phyloP scores from a whole-genome alignment of 1,140 invertebrate species.

The Antheraea mylitta region DNA sequence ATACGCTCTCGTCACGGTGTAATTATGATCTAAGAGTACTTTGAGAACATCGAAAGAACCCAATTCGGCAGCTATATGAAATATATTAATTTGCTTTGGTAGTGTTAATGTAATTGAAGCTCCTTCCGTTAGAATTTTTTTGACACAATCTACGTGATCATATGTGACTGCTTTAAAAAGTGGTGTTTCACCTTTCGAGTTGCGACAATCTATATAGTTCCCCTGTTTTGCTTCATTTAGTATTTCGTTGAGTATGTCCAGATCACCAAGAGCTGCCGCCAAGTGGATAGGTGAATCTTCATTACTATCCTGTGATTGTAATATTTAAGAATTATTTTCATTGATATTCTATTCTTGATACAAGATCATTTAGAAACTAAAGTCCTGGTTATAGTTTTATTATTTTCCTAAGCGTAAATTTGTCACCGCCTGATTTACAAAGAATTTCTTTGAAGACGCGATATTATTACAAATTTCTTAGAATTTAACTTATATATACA shows the following conservation, averaged over 20 bases:
- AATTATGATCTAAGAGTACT: neutral
- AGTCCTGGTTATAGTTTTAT: no score
- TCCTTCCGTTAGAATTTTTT: constrained; percentile 70
- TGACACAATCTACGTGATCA: constrained; percentile 68
- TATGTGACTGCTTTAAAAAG: constrained; percentile 75
- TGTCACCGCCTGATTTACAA: no score
- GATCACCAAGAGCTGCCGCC: constrained; percentile 80
- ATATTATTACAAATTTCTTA: no score
- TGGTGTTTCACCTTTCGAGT: constrained; percentile 75
- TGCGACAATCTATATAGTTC: constrained; percentile 59
- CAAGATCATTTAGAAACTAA: no score
- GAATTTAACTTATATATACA: no score
- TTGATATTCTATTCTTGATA: no score
- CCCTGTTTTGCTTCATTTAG: constrained; percentile 79
- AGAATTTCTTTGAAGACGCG: no score
- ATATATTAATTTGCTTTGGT: constrained; percentile 57
- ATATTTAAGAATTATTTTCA: no score
- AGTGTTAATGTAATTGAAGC: constrained; percentile 65
- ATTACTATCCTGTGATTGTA: constrained; percentile 74
- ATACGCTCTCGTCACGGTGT: constrained; percentile 32
- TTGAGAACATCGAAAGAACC: constrained; percentile 32
- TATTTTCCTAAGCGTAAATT: no score
- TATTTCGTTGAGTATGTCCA: constrained; percentile 82
- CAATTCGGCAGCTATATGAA: constrained; percentile 68
- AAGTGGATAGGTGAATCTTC: constrained; percentile 79